These are phyloP conservation scores for Pollenia griseotomentosa DNA, from an alignment of 2,888 invertebrate species.

Conservation along the genomic window DNA sequence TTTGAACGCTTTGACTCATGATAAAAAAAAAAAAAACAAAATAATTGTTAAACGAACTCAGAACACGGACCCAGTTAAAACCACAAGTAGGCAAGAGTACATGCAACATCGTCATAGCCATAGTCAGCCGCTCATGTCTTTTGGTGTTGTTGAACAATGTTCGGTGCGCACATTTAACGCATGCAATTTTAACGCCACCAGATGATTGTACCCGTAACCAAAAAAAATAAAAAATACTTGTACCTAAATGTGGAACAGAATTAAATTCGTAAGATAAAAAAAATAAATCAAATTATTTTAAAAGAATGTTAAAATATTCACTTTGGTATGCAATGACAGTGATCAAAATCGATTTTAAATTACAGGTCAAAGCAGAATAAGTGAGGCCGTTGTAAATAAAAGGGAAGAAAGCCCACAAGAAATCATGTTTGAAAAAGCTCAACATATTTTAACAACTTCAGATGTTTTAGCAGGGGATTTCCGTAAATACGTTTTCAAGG, in stretches of 20 bases:
- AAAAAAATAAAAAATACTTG: not conserved
- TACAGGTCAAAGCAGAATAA: slow-evolving; percentile 38
- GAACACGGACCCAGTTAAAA: slow-evolving; percentile 27
- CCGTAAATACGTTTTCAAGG: too few species aligned
- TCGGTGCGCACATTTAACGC: slow-evolving; percentile 70
- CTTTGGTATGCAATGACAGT: slow-evolving; percentile 63
- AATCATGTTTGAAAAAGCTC: not conserved
- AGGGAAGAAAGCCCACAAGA: not conserved
- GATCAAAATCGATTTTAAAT: slow-evolving; percentile 65
- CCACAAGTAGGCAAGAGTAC: slow-evolving; percentile 8
- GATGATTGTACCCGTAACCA: slow-evolving; percentile 44
- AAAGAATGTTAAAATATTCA: slow-evolving; percentile 63
- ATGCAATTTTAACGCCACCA: slow-evolving; percentile 75
- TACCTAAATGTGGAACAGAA: slow-evolving; percentile 39
- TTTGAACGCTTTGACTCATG: slow-evolving; percentile 52
- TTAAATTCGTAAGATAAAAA: slow-evolving; percentile 28
- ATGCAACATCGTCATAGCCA: slow-evolving; percentile 15
- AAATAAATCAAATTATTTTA: slow-evolving; percentile 35
- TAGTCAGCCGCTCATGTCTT: slow-evolving; percentile 43
- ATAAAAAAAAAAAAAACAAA: slow-evolving; percentile 2
- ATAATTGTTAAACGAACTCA: slow-evolving; percentile 50
- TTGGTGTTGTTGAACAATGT: slow-evolving; percentile 69
- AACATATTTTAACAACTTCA: not conserved
- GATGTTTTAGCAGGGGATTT: too few species aligned
- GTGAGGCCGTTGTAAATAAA: slow-evolving; percentile 21